Evolutionary conservation across 1,140 invertebrate genomes (phyloP).

Genomic region (Spodoptera frugiperda): DNA sequence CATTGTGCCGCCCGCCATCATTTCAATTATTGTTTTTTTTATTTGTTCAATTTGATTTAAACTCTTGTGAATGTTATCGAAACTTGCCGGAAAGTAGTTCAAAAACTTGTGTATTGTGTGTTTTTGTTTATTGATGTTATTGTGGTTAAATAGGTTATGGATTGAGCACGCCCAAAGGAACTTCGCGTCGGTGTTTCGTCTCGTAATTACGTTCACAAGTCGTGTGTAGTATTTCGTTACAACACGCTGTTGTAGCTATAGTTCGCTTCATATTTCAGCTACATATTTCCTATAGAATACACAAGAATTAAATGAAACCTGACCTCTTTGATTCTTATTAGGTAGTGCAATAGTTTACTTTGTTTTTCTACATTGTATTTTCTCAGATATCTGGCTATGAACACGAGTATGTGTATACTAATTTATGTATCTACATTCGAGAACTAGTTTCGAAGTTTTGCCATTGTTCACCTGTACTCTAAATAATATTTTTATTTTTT

Average conservation of each 20-base stretch:
- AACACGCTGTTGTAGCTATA: constrained; percentile 3
- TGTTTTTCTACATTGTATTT: background rate
- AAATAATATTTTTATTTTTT: background rate
- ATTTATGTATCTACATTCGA: background rate
- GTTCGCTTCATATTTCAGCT: constrained; percentile 2
- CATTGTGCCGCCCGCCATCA: constrained; percentile 82
- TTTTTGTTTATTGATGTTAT: background rate
- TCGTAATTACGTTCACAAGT: background rate
- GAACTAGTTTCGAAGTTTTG: background rate
- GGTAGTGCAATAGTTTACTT: background rate
- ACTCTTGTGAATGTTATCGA: background rate
- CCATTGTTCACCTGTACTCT: background rate
- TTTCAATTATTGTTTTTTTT: constrained; percentile 66
- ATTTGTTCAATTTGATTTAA: constrained; percentile 34
- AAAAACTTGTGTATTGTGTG: background rate
- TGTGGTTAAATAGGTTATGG: constrained; percentile 26
- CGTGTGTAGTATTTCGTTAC: background rate
- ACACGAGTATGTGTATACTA: too few species aligned
- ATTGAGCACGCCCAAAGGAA: constrained; percentile 22
- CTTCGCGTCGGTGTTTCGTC: constrained; percentile 8
- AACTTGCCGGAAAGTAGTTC: constrained; percentile 8
- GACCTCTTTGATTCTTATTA: constrained; percentile 7
- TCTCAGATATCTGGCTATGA: background rate
- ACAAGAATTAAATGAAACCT: constrained; percentile 13
- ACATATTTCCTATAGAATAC: background rate